Percentiles rank a stretch among this genome's conserved stretches.
Conservation (phyloP, 2,113 vertebrate species). For the Antigone vipio region DNA sequence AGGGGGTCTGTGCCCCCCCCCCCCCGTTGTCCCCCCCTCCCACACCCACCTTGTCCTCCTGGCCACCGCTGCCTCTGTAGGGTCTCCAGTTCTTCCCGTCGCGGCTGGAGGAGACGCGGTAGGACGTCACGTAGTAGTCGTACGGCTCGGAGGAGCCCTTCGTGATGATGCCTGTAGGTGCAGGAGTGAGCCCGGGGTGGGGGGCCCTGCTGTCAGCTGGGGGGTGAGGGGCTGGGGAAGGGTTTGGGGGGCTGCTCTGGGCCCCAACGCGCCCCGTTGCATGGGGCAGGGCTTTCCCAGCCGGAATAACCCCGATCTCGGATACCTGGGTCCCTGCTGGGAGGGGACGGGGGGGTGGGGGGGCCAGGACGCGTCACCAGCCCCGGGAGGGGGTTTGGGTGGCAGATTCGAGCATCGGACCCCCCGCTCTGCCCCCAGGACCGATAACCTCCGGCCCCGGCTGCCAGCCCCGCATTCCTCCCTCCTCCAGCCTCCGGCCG, state of each 20-base stretch:
- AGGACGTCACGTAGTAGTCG: slow-evolving; percentile 73
- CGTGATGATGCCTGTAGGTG: slow-evolving; percentile 76
- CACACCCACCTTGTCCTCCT: slow-evolving; percentile 76
- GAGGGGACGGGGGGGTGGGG: not conserved
- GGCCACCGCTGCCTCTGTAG: slow-evolving; percentile 74
- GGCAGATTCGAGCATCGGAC: not conserved
- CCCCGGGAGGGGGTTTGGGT: not conserved
- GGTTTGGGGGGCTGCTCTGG: not conserved
- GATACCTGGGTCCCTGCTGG: not conserved
- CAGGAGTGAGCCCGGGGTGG: not conserved
- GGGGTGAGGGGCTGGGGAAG: fast-evolving
- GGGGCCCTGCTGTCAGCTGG: not conserved
- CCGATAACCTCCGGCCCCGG: not conserved
- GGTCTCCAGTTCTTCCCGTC: slow-evolving; percentile 81
- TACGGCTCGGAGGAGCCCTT: slow-evolving; percentile 66
- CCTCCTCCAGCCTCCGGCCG: not conserved
- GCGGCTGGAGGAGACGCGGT: slow-evolving; percentile 76
- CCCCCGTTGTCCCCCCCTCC: no score
- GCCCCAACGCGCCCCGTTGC: not conserved
- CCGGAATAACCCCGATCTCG: not conserved
- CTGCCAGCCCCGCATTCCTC: slow-evolving; percentile 16
- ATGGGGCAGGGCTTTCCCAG: not conserved
- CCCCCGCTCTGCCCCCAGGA: not conserved
- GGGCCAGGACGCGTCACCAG: not conserved
- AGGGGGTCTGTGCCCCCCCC: not conserved